Evolutionary conservation across 2,888 invertebrate species (phyloP).

Genomic region (Orgyia antiqua): DNA sequence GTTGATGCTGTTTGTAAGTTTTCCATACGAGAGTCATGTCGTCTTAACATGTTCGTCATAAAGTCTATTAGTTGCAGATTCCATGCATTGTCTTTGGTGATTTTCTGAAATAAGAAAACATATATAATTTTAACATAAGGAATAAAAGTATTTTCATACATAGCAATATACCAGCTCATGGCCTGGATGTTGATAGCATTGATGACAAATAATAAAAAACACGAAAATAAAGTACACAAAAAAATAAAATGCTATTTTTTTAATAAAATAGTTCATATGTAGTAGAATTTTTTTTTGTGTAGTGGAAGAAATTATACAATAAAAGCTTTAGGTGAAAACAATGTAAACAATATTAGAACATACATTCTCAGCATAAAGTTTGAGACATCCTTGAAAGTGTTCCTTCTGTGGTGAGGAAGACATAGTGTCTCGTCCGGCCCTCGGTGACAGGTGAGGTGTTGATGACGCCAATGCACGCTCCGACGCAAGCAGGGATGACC

Average conservation of each 20-base stretch:
- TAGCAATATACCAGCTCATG: no score
- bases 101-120: constrained; percentile 84
- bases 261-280: no score
- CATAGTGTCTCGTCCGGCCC: constrained; percentile 46
- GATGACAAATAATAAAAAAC: no score
- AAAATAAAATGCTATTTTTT: no score
- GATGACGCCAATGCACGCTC: constrained; percentile 59
- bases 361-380: constrained; percentile 89
- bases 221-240: no score
- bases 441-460: constrained; percentile 46
- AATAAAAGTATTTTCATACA: no score
- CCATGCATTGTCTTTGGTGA: constrained; percentile 94
- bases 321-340: no score
- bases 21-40: constrained; percentile 83
- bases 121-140: no score
- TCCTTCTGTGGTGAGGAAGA: constrained; percentile 79
- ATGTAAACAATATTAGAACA: no score
- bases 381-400: constrained; percentile 85
- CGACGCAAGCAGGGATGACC: constrained; percentile 68
- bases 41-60: constrained; percentile 85
- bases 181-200: no score
- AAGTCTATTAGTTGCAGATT: constrained; percentile 91
- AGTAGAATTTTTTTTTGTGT: no score
- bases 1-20: constrained; percentile 89
- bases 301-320: no score